A percentile compares a stretch with the other conserved stretches of the same genome.
phyloP scores from a whole-genome alignment of 1,140 invertebrate species.

The Sminthurides bifidus region DNA sequence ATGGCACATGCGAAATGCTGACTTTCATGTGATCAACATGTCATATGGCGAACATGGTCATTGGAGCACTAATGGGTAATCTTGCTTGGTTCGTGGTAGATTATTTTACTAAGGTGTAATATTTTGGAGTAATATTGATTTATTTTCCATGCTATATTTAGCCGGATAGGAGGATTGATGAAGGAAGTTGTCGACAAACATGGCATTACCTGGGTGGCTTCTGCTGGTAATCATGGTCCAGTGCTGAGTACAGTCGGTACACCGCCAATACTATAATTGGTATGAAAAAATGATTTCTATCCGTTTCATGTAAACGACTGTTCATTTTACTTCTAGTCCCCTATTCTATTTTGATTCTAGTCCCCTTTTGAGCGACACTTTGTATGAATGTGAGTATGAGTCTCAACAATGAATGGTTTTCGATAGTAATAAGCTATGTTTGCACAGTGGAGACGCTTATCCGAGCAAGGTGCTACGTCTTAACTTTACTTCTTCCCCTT shows the following conservation, averaged over 20 bases:
- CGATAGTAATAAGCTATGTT: slow-evolving; percentile 77
- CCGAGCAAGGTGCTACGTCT: slow-evolving; percentile 72
- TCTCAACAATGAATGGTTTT: slow-evolving; percentile 93
- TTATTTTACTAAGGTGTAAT: too few species aligned
- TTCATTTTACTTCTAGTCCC: too few species aligned
- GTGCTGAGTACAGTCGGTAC: slow-evolving; percentile 83
- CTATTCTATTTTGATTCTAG: slow-evolving; percentile 34
- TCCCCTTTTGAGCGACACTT: slow-evolving; percentile 64
- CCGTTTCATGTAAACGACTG: too few species aligned
- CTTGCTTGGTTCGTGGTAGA: too few species aligned
- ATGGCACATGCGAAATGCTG: too few species aligned
- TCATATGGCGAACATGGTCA: slow-evolving; percentile 92
- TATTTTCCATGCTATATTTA: too few species aligned
- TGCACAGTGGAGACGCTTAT: slow-evolving; percentile 79
- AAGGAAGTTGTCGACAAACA: slow-evolving; percentile 84
- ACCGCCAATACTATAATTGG: slow-evolving; percentile 72
- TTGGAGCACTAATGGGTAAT: slow-evolving; percentile 45
- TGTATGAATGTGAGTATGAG: slow-evolving; percentile 91
- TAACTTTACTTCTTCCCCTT: too few species aligned
- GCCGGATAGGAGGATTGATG: slow-evolving; percentile 66
- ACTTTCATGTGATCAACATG: slow-evolving; percentile 88
- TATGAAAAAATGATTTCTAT: too few species aligned
- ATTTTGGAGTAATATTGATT: too few species aligned
- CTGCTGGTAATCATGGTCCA: slow-evolving; percentile 89
- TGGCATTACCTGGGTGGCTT: slow-evolving; percentile 79